Percentiles rank a stretch among this genome's conserved stretches.
These are phyloP conservation scores for Drosophila demipolita DNA, from an alignment of 2,888 invertebrate species.

Conservation along the genomic window DNA sequence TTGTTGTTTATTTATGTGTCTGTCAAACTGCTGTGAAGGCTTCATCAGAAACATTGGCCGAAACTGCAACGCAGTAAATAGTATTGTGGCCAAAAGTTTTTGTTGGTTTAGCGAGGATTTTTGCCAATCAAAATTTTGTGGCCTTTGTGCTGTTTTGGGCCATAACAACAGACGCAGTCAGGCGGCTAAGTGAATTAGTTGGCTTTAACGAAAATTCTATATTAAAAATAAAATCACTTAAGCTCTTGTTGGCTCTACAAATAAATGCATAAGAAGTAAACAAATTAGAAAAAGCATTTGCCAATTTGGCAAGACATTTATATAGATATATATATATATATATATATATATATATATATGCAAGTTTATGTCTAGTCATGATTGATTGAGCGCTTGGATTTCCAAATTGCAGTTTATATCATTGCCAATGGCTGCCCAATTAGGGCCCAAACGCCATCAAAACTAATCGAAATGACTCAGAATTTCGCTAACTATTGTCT, in stretches of 20 bases:
- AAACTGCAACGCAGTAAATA: constrained; percentile 25
- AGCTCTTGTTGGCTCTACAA: constrained; percentile 46
- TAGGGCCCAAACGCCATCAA: constrained; percentile 24
- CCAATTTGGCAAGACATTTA: constrained; percentile 19
- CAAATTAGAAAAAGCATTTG: constrained; percentile 49
- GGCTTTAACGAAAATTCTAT: constrained; percentile 41
- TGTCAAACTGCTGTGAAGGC: constrained; percentile 78
- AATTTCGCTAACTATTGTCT: constrained; percentile 4
- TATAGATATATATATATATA: constrained; percentile 4
- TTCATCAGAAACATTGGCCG: constrained; percentile 20
- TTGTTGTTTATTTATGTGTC: constrained; percentile 63
- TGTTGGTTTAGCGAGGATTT: constrained; percentile 54
- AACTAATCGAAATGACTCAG: constrained; percentile 37
- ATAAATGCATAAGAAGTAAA: constrained; percentile 38
- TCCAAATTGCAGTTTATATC: constrained; percentile 17
- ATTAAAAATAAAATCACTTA: constrained; percentile 59
- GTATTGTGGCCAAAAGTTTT: constrained; percentile 59
- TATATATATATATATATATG: not conserved
- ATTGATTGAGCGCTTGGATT: constrained; percentile 28
- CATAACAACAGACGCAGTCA: constrained; percentile 40
- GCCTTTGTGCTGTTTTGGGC: constrained; percentile 37
- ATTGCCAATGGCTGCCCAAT: constrained; percentile 23
- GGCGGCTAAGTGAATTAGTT: constrained; percentile 59
- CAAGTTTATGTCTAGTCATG: not conserved
- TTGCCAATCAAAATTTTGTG: constrained; percentile 49